Evolutionary conservation across 2,888 invertebrate species (phyloP), one percentile per base, ranked within the genome.

Genomic region (Arge pagana): DNA sequence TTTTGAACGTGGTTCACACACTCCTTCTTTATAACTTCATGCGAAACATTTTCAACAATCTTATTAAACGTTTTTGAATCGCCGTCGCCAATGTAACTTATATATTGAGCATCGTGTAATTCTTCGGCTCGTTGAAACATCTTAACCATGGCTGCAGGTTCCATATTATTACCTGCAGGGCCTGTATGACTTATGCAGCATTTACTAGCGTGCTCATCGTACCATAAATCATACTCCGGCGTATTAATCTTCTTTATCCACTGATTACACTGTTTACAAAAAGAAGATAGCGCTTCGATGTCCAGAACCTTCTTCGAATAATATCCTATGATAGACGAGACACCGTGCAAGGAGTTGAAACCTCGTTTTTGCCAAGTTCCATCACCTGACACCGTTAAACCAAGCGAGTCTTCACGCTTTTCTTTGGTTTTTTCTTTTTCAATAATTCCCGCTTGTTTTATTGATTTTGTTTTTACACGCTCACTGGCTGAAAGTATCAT

Each of bases 101-200:
- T 28, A 19, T 50, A 53, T n/a, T 30, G 33, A 3, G 15, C 45
- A 5, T 18, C 13, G 10, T 37, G 28, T 5, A 36, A 48, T 1
- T 18, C 33, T 18, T 18, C 21, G 4, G 52, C 45, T 6, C 37
- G 45, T 28, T 52, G 26, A 11, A 52, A 52, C 16, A 52, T 52
- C 24, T 18, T 16, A 2, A 35, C 43, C 31, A 33, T 43, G 19
- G 36, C 45, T 3, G 18, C 23, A 3, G 16, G 13, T 36, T 51
- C 36, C 36, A 43, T 45, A n/a, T n/a, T 50, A 30, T 53, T 53
- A 36, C 49, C 53, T 36, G 50, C 33, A 42, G 53, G 37, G 41
- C 53, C 50, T 28, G 49, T 42, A 42, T 53, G 53, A 53, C 50
- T 53, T 10, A 42, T 50, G 33, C 43, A 42, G 23, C 49, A 54